Evolutionary conservation across 1,140 invertebrate genomes (phyloP).

Genomic region (Lasioglossum albipes): DNA sequence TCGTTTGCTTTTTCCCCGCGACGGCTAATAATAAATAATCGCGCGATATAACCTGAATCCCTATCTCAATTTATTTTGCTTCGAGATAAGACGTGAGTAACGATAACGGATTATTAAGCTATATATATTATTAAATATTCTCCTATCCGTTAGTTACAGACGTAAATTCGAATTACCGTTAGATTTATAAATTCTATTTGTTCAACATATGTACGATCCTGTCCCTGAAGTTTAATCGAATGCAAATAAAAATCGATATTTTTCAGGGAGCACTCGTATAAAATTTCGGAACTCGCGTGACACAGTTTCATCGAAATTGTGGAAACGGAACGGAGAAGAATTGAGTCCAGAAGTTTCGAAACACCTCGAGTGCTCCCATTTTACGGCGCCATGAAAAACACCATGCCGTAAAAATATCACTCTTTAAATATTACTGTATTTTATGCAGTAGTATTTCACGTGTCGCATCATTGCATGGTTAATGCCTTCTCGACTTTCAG

Average conservation of each 20-base stretch:
- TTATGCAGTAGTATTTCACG: background rate
- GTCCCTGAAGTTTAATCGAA: too few relatives aligned
- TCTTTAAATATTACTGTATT: background rate
- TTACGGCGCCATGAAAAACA: conserved; percentile 10
- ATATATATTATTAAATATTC: too few relatives aligned
- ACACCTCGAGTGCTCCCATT: background rate
- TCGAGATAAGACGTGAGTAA: too few relatives aligned
- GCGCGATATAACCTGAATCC: background rate
- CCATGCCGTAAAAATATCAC: conserved; percentile 8
- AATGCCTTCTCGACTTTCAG: background rate
- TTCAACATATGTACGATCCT: too few relatives aligned
- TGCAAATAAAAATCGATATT: too few relatives aligned
- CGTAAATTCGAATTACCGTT: too few relatives aligned
- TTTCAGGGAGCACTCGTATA: too few relatives aligned
- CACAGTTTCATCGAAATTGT: background rate
- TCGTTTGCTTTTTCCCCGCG: background rate
- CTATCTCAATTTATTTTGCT: background rate
- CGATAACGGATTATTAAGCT: too few relatives aligned
- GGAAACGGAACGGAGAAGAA: background rate
- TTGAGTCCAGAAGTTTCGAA: background rate
- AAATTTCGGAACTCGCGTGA: background rate
- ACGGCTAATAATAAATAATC: conserved; percentile 18
- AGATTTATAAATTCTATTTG: too few relatives aligned
- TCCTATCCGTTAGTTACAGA: too few relatives aligned
- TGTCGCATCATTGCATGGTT: too few relatives aligned